Evolutionary conservation across 2,888 invertebrate species (phyloP).

Genomic region (Urechis unicinctus): DNA sequence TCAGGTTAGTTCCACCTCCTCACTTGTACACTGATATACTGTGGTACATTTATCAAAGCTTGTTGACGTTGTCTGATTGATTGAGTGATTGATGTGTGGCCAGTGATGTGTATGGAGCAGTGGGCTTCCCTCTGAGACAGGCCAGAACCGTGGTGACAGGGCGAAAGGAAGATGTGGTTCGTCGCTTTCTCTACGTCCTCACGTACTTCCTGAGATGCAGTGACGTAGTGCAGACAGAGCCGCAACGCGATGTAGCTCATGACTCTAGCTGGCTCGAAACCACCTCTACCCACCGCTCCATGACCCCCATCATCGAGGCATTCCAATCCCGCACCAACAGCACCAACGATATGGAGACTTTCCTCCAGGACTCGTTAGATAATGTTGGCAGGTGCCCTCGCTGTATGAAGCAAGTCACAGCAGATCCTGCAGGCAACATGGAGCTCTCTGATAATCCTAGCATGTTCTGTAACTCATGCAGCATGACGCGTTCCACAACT

Average conservation of each 20-base stretch:
- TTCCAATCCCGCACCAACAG: neutral
- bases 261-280: neutral
- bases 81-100: conserved; percentile 21
- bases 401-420: neutral
- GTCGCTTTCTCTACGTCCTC: conserved; percentile 68
- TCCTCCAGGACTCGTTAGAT: too few relatives aligned
- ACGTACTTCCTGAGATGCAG: conserved; percentile 83
- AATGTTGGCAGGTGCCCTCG: neutral
- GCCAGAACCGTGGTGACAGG: conserved; percentile 71
- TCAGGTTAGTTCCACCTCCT: conserved; percentile 54
- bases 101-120: conserved; percentile 74
- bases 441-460: too few relatives aligned
- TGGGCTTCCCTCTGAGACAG: conserved; percentile 70
- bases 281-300: neutral
- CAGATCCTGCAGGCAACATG: neutral
- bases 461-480: too few relatives aligned
- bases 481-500: too few relatives aligned
- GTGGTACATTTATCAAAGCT: neutral
- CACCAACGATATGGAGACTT: neutral
- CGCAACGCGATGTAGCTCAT: neutral
- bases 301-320: neutral
- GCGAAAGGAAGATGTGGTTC: conserved; percentile 61
- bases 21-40: neutral
- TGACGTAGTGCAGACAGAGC: conserved; percentile 57
- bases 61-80: conserved; percentile 1